phyloP scores from a whole-genome alignment of 2,888 invertebrate genomes.

The Sinelater perroti region DNA sequence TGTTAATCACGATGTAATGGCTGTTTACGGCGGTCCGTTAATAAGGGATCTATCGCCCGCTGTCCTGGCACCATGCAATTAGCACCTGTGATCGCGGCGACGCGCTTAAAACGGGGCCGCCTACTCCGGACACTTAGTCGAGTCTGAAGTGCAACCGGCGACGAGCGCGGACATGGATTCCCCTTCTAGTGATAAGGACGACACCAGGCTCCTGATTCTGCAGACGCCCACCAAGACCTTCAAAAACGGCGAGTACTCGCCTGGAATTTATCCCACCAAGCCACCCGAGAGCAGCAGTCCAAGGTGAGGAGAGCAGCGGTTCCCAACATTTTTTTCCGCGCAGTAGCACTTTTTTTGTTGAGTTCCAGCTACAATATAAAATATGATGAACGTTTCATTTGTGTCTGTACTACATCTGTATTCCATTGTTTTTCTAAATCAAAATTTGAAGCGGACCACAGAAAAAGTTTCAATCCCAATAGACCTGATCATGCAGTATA shows the following conservation, averaged over 20 bases:
- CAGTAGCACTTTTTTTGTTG: too few relatives aligned
- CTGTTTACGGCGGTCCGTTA: background rate
- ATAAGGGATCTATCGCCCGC: conserved; percentile 6
- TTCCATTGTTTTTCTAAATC: too few relatives aligned
- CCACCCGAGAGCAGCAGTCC: conserved; percentile 20
- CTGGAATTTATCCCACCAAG: conserved; percentile 28
- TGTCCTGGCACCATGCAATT: conserved; percentile 16
- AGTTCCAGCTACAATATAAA: too few relatives aligned
- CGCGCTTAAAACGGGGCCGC: conserved; percentile 21
- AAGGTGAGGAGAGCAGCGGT: too few relatives aligned
- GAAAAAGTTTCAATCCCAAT: too few relatives aligned
- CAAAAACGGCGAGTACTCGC: conserved; percentile 28
- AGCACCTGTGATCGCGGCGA: conserved; percentile 13
- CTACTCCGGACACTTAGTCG: conserved; percentile 16
- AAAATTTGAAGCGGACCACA: too few relatives aligned
- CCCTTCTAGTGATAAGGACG: conserved; percentile 32
- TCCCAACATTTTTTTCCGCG: too few relatives aligned
- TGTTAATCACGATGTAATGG: background rate
- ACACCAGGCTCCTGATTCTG: conserved; percentile 27
- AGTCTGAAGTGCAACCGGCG: conserved; percentile 4
- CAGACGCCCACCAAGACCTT: conserved; percentile 21
- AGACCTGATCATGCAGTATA: too few relatives aligned
- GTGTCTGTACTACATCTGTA: too few relatives aligned
- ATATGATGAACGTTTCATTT: too few relatives aligned
- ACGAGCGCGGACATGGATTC: conserved; percentile 25